phyloP scores from a whole-genome alignment of 2,113 vertebrate genomes.

The Lycocorax pyrrhopterus region DNA sequence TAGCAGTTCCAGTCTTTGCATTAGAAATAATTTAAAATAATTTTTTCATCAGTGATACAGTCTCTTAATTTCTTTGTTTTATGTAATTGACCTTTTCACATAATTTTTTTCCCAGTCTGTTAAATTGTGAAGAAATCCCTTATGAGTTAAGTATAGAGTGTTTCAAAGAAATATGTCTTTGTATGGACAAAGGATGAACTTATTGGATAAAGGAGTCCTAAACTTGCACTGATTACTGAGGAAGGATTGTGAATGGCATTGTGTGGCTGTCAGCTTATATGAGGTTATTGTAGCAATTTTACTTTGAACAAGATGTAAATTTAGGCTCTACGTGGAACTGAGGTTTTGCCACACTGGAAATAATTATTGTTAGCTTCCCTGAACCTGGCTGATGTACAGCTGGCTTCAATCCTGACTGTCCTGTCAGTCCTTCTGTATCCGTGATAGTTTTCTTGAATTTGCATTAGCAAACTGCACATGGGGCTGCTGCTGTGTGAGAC shows the following conservation, averaged over 20 bases:
- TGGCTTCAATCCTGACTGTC: background rate
- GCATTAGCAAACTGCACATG: accelerated
- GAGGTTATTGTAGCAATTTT: background rate
- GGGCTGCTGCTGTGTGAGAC: background rate
- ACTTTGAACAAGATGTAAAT: background rate
- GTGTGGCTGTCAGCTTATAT: background rate
- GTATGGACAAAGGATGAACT: background rate
- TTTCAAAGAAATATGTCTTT: background rate
- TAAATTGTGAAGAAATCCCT: background rate
- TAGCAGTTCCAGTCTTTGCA: background rate
- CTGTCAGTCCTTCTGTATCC: background rate
- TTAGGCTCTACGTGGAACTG: background rate
- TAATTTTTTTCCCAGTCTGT: background rate
- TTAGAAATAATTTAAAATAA: background rate
- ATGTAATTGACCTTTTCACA: background rate
- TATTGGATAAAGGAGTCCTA: background rate
- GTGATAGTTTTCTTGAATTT: background rate
- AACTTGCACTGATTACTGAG: background rate
- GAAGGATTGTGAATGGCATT: background rate
- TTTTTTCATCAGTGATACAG: background rate
- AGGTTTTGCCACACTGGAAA: background rate
- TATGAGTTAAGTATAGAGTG: background rate
- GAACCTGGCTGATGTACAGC: background rate
- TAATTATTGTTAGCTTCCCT: background rate
- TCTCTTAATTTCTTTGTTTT: background rate